Conservation (phyloP, 2,888 invertebrate genomes). For the Ophion costatus region DNA sequence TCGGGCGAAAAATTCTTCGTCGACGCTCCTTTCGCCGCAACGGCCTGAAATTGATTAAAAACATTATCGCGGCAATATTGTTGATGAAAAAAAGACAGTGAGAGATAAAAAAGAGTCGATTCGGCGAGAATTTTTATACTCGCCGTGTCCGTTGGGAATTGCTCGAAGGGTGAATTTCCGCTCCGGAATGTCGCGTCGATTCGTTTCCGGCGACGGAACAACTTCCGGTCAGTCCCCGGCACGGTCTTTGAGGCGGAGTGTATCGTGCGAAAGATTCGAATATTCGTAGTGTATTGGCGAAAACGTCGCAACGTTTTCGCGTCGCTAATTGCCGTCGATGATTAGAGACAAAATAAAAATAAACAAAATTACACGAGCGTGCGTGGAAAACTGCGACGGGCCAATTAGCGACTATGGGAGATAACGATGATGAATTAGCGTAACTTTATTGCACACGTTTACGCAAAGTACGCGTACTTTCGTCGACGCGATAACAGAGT, state of each 20-base stretch:
- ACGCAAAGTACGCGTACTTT: background rate
- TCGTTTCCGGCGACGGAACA: background rate
- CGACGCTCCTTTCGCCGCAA: no score
- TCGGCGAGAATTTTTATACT: background rate
- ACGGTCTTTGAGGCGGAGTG: background rate
- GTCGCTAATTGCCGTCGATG: background rate
- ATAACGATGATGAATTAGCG: background rate
- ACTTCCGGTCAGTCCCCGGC: background rate
- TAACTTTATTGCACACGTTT: conserved; percentile 12
- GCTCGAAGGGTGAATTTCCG: no score
- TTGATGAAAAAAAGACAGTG: no score
- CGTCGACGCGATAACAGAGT: conserved; percentile 8
- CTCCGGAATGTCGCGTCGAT: background rate
- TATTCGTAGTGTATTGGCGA: background rate
- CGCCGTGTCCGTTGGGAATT: background rate
- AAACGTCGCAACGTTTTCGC: background rate
- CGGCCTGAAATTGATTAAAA: background rate
- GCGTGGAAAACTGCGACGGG: background rate
- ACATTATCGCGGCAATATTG: background rate
- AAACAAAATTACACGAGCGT: background rate
- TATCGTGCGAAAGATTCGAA: background rate
- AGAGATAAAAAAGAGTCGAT: background rate
- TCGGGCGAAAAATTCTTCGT: background rate
- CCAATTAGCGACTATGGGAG: background rate
- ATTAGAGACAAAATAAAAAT: background rate